Evolutionary conservation across 64 coral and sea anemone species (phyloP).

Genomic region (Actinia equina): DNA sequence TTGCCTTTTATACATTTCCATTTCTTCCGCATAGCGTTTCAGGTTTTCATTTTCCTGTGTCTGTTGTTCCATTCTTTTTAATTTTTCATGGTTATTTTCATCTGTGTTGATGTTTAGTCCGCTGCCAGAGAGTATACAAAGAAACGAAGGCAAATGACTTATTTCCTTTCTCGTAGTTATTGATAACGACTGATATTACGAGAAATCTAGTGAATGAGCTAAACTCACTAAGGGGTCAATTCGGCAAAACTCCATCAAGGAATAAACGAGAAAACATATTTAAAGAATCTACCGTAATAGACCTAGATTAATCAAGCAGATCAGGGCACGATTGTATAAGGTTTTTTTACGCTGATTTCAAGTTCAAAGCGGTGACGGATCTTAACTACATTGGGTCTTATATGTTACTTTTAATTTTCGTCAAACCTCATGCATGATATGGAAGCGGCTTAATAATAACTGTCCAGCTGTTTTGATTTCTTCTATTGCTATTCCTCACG

Average conservation of each 20-base stretch:
- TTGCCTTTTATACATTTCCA: too few species aligned
- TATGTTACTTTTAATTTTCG: background rate
- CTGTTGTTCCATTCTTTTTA: too few species aligned
- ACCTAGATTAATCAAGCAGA: background rate
- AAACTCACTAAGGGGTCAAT: background rate
- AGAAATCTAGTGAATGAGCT: background rate
- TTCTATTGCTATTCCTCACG: background rate
- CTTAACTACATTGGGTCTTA: background rate
- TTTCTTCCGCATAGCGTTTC: too few species aligned
- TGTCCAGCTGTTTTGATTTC: background rate
- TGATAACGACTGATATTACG: background rate
- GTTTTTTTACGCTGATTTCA: background rate
- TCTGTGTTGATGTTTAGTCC: background rate
- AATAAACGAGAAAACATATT: background rate
- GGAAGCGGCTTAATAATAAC: background rate
- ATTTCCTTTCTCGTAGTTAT: background rate
- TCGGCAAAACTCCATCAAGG: background rate
- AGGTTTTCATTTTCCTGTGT: too few species aligned
- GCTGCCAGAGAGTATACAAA: background rate
- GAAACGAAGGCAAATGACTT: background rate
- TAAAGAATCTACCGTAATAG: background rate
- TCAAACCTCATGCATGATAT: conserved; percentile 12
- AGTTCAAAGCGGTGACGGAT: background rate
- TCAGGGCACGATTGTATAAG: background rate
- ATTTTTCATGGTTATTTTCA: background rate